A percentile compares a stretch with the other conserved stretches of the same genome.
phyloP scores from a whole-genome alignment of 2,113 vertebrate genomes.

The Myocastor coypus region DNA sequence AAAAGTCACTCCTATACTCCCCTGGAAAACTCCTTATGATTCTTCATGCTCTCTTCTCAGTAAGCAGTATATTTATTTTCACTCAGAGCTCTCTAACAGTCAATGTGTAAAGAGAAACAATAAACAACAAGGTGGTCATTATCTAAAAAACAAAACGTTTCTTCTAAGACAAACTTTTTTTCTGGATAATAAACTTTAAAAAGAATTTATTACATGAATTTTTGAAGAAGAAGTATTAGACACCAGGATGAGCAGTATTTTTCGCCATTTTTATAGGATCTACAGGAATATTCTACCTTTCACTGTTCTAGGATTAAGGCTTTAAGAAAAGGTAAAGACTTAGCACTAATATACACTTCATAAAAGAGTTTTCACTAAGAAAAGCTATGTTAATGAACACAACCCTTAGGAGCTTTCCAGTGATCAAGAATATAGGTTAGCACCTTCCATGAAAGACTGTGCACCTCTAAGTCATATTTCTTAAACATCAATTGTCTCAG shows the following conservation, averaged over 20 bases:
- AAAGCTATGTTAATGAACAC: slow-evolving; percentile 51
- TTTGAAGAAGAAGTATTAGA: slow-evolving; percentile 64
- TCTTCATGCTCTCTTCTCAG: slow-evolving; percentile 17
- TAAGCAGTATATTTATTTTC: not conserved
- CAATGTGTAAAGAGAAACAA: slow-evolving; percentile 49
- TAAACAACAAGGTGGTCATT: not conserved
- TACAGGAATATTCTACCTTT: slow-evolving; percentile 66
- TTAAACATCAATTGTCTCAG: slow-evolving; percentile 68
- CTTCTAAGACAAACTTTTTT: slow-evolving; percentile 43
- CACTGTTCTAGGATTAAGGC: slow-evolving; percentile 62
- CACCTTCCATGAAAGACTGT: not conserved
- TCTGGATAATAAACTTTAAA: slow-evolving; percentile 56
- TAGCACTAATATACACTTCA: slow-evolving; percentile 56
- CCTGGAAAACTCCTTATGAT: not conserved
- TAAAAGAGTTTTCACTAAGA: slow-evolving; percentile 38
- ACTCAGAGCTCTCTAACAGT: slow-evolving; percentile 15
- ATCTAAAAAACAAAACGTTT: slow-evolving; percentile 36
- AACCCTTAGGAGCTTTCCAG: slow-evolving; percentile 13
- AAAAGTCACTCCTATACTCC: not conserved
- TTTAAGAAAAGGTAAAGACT: slow-evolving; percentile 52
- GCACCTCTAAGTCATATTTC: slow-evolving; percentile 49
- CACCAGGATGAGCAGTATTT: slow-evolving; percentile 58
- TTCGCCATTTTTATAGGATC: slow-evolving; percentile 69
- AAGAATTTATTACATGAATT: slow-evolving; percentile 37
- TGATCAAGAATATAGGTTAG: slow-evolving; percentile 33